Percentiles rank a stretch among this genome's conserved stretches.
phyloP scores from a whole-genome alignment of 2,888 invertebrate genomes.

The Spilarctia lutea region DNA sequence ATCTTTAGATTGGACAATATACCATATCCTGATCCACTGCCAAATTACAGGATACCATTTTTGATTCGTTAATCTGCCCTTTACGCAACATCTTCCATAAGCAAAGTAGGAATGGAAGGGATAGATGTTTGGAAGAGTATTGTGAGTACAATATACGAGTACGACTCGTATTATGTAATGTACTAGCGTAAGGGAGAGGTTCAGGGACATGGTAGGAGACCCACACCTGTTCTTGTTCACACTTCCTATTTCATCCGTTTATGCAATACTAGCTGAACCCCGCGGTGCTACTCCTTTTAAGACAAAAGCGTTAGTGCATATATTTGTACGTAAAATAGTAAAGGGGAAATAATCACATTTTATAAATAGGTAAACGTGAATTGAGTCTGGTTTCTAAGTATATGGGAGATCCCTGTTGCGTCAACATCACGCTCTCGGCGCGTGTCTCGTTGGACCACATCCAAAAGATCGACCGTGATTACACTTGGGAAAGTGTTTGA shows the following conservation, averaged over 20 bases:
- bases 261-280: too few relatives aligned
- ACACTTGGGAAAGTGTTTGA: slow-evolving; percentile 40
- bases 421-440: slow-evolving; percentile 37
- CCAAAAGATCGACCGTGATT: slow-evolving; percentile 48
- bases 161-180: too few relatives aligned
- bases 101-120: background rate
- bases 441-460: slow-evolving; percentile 44
- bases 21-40: slow-evolving; percentile 17
- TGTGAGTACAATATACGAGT: too few relatives aligned
- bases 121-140: background rate
- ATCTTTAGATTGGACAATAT: slow-evolving; percentile 21
- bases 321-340: background rate
- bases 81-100: background rate
- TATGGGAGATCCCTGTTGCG: slow-evolving; percentile 51
- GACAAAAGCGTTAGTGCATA: background rate
- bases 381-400: slow-evolving; percentile 33
- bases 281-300: too few relatives aligned
- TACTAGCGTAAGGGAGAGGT: too few relatives aligned
- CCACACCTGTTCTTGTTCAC: background rate
- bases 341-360: background rate
- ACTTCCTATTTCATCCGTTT: background rate
- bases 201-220: too few relatives aligned
- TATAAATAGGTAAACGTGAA: slow-evolving; percentile 3
- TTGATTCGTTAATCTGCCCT: slow-evolving; percentile 7
- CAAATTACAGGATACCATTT: slow-evolving; percentile 15